Percentiles rank a stretch among this genome's conserved stretches.
phyloP scores from a whole-genome alignment of 1,140 invertebrate species.

The Holotrichia oblita region DNA sequence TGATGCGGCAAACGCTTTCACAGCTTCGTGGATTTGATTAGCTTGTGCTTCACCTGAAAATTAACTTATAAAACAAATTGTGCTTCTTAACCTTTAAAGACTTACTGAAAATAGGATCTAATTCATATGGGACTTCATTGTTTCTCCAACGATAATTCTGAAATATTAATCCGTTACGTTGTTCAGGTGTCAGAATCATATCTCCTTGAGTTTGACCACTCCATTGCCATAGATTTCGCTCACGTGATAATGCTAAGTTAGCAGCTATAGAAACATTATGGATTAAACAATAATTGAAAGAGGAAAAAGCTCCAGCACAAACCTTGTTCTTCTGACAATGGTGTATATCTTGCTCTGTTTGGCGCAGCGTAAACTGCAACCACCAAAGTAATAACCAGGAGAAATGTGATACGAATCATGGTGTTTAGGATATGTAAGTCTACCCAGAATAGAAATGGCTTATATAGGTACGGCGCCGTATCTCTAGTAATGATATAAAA shows the following conservation, averaged over 20 bases:
- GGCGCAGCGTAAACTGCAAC: background rate
- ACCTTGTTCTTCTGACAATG: constrained; percentile 2
- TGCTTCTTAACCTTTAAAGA: background rate
- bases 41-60: background rate
- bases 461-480: no score
- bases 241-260: background rate
- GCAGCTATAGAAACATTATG: background rate
- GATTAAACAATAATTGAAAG: background rate
- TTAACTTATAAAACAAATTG: background rate
- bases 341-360: background rate
- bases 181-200: constrained; percentile 61
- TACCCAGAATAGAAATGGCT: no score
- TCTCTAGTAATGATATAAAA: no score
- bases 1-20: constrained; percentile 16
- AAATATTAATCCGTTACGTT: constrained; percentile 61
- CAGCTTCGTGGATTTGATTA: background rate
- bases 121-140: constrained; percentile 58
- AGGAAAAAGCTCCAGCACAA: background rate
- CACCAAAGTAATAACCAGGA: background rate
- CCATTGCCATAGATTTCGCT: constrained; percentile 52
- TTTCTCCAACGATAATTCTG: constrained; percentile 56
- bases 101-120: constrained; percentile 43
- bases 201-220: constrained; percentile 64
- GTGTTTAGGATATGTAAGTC: no score
- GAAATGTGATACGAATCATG: no score